Base-by-base conservation (phyloP, 2,888 invertebrate species). In the Helobdella robusta region DNA sequence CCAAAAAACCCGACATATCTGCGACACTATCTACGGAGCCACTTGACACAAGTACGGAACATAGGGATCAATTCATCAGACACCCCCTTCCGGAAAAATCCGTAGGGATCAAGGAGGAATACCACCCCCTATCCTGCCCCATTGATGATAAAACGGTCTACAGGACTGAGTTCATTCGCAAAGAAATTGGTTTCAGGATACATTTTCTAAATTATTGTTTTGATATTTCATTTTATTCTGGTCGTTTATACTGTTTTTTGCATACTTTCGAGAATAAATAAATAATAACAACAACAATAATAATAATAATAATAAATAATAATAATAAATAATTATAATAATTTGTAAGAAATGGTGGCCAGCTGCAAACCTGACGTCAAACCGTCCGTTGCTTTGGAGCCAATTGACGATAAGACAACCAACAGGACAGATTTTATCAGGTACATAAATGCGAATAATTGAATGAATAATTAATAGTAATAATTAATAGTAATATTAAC, bases 1-100 rank as follows among this genome's bases (percentile, higher is more conserved):
- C 32, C 62, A 36, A 50, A 28, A 62, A 62, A 18, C 62, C 62
- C 3, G 34, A 48, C 20, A 20, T 46, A 2, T 18, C 30, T 18
- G 4, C 48, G 20, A 36, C 30, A 50, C 50, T 62, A 32, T n/a
- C 62, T 3, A 18, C n/a, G 20, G 62, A 48, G 15, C 62, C 62
- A 1, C n/a, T 62, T 18, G 48, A 48, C 18, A 28, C 46, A 4
- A 36, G 50, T n/a, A 62, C 62, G 1, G 62, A 62, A 34, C 48
- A 48, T 35, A 62, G 50, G 50, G 62, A 62, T 20, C 62, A 62
- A 34, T 62, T 32, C 62, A 62, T 62, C 34, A 25, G 62, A 4
- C 62, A 62, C 62, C 48, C 48, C 2, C 32, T 62, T n/a, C 62
- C 62, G 0, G 62, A 62, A 35, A 62, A 48, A 20, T n/a, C n/a